Conservation (phyloP, 2,113 vertebrate genomes). For the Telmatochromis sp. region DNA sequence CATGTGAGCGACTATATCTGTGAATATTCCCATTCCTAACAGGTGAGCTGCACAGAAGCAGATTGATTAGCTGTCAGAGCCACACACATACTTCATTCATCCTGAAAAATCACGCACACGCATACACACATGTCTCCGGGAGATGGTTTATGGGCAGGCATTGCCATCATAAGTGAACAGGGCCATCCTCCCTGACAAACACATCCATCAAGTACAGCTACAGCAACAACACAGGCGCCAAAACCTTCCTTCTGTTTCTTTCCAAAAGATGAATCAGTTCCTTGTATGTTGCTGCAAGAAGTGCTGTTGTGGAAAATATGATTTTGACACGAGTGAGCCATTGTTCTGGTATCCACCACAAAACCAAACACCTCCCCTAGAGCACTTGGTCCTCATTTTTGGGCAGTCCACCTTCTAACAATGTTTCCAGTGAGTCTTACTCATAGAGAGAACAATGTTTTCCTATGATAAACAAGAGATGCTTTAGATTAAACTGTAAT, state of each 20-base stretch:
- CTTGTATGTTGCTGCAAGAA: constrained; percentile 25
- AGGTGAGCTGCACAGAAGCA: constrained; percentile 55
- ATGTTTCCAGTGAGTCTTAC: neutral
- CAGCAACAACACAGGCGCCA: constrained; percentile 40
- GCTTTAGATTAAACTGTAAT: neutral
- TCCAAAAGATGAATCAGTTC: constrained; percentile 29
- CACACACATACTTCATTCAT: constrained; percentile 60
- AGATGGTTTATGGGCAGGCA: constrained; percentile 63
- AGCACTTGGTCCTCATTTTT: constrained; percentile 8
- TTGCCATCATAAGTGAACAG: constrained; percentile 65
- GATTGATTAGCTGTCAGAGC: constrained; percentile 67
- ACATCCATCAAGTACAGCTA: constrained; percentile 64
- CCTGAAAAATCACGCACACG: constrained; percentile 26
- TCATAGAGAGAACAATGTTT: neutral
- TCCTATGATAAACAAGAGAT: neutral
- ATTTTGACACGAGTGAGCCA: constrained; percentile 21
- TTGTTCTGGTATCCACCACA: constrained; percentile 31
- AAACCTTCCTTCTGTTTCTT: constrained; percentile 9
- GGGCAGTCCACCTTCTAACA: neutral
- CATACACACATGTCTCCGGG: neutral
- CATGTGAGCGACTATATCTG: neutral
- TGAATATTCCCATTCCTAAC: constrained; percentile 30
- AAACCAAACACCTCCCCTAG: constrained; percentile 20
- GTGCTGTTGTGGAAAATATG: constrained; percentile 22
- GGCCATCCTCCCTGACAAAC: constrained; percentile 58